Evolutionary conservation across 2,113 vertebrate genomes (phyloP), one percentile per base, ranked within the genome.

Genomic region (Scartelaos histophorus): DNA sequence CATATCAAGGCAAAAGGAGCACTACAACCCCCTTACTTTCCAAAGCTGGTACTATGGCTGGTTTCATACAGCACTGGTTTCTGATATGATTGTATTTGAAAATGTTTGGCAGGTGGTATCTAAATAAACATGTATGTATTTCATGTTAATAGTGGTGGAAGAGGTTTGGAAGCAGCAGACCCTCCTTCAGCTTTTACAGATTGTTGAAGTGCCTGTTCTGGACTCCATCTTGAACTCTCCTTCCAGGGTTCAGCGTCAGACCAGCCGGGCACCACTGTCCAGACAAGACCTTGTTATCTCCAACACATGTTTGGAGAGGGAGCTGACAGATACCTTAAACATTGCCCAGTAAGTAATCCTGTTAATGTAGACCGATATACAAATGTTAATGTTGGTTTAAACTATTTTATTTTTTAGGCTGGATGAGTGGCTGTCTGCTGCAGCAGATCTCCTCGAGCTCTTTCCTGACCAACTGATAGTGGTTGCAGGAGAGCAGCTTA

Each of bases 141-240:
- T 16, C 69, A 11, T 62, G 66, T 81, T 35, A 64, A 43, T 62
- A 96, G 95, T 93, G 84, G 91, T 94, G 43, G 91, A 93, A 38
- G 92, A 94, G 71, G 85, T 96, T 67, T 96, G 95, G 95, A 96
- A 92, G 91, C 93, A 95, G 82, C 94, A 96, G 84, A 91, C 94
- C 0, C 81, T 96, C 35, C 87, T 96, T 64, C 89, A 92, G 65
- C 89, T 97, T 78, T 87, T 97, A 70, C 95, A 96, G 81, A 75
- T 95, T 56, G 91, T 95, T 80, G 94, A 96, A 62, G 43, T 96
- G 80, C 93, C 94, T 0, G 56, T 96, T 86, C 85, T 96, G 79
- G 95, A 97, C 87, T 87, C 87, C 77, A 88, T 95, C 75, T 91
- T 97, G 82, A 72, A 85, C 7, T 91, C 94, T 77, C 94, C 94